Conservation (phyloP, 2,888 invertebrate genomes). For the Apodemia zela region DNA sequence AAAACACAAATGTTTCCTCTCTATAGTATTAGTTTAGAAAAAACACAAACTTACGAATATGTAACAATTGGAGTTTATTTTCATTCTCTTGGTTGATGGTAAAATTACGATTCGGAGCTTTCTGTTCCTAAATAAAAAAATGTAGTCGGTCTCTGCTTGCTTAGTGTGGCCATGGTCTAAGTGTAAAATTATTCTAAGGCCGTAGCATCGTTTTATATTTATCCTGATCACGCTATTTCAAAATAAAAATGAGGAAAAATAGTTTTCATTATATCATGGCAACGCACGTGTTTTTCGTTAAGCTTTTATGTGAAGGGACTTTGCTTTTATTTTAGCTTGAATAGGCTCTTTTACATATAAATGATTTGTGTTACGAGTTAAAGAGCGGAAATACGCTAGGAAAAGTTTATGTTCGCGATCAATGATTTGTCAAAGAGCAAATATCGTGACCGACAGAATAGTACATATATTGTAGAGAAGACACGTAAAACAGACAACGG, state of each 20-base stretch:
- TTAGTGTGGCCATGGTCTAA: conserved; percentile 12
- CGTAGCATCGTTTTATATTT: conserved; percentile 16
- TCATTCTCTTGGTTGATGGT: no score
- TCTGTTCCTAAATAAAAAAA: background rate
- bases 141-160: background rate
- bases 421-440: no score
- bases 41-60: no score
- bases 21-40: no score
- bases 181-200: conserved; percentile 24
- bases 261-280: conserved; percentile 2
- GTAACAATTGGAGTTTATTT: no score
- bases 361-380: background rate
- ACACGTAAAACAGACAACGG: no score
- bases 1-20: no score
- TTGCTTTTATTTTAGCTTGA: background rate
- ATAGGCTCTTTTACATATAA: background rate
- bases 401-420: no score
- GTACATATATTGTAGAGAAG: no score
- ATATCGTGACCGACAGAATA: no score
- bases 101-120: no score
- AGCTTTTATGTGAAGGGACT: background rate
- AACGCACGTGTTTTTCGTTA: conserved; percentile 5
- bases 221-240: conserved; percentile 5
- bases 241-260: conserved; percentile 4
- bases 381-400: background rate